Evolutionary conservation across 2,888 invertebrate species (phyloP).

Genomic region (Ornithoptera alexandrae): DNA sequence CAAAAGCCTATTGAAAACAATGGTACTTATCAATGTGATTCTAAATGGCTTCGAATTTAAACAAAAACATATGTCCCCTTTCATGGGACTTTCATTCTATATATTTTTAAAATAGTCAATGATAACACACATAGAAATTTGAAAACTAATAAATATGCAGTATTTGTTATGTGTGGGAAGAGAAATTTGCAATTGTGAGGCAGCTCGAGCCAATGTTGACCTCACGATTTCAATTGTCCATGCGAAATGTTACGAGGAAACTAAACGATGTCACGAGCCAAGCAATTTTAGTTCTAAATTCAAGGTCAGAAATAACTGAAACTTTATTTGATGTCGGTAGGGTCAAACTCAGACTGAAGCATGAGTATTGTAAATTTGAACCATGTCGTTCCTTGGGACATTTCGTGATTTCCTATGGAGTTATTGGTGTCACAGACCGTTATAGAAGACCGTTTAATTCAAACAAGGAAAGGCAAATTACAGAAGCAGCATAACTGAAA

Average conservation of each 20-base stretch:
- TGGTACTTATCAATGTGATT: constrained; percentile 13
- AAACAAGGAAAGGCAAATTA: constrained; percentile 10
- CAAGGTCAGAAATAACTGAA: constrained; percentile 72
- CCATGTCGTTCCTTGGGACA: constrained; percentile 5
- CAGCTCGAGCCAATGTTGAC: constrained; percentile 72
- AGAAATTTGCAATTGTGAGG: constrained; percentile 73
- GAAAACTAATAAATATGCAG: constrained; percentile 62
- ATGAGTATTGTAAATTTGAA: constrained; percentile 6
- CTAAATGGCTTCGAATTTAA: neutral
- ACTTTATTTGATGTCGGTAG: constrained; percentile 38
- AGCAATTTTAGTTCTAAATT: constrained; percentile 72
- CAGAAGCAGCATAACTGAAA: constrained; percentile 21
- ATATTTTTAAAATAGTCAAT: constrained; percentile 7
- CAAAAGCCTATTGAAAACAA: constrained; percentile 30
- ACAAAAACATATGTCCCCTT: neutral
- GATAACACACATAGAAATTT: constrained; percentile 42
- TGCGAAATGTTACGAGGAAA: constrained; percentile 74
- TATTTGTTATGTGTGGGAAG: constrained; percentile 65
- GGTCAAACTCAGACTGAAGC: constrained; percentile 31
- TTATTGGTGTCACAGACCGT: constrained; percentile 5
- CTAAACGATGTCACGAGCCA: constrained; percentile 75
- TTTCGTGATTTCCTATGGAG: constrained; percentile 17
- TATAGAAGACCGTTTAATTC: constrained; percentile 3
- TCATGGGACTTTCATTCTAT: neutral
- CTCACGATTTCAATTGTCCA: constrained; percentile 80